Conservation (phyloP, 2,113 vertebrate species). For the Rhinoptilus africanus region DNA sequence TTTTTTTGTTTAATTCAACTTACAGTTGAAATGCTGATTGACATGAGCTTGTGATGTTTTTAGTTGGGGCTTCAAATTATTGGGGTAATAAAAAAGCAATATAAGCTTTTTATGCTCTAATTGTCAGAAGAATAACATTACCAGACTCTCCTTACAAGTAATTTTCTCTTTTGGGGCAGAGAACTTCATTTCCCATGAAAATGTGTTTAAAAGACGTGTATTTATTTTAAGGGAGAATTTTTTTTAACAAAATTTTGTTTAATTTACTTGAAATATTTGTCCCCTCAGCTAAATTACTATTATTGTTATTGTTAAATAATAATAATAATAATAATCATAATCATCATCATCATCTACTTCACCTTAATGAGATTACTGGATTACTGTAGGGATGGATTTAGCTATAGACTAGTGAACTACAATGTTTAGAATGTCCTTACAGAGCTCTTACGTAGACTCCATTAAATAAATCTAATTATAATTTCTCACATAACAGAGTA, state of each 20-base stretch:
- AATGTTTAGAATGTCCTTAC: background rate
- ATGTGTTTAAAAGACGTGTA: background rate
- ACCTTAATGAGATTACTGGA: background rate
- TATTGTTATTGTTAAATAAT: too few species aligned
- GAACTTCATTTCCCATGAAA: background rate
- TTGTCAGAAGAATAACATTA: background rate
- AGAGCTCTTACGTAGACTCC: background rate
- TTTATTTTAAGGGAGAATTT: background rate
- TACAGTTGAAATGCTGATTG: background rate
- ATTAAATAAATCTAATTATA: background rate
- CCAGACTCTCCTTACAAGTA: background rate
- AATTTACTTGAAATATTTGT: background rate
- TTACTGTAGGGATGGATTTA: background rate
- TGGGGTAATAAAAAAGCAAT: background rate
- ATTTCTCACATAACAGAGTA: background rate
- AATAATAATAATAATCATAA: too few species aligned
- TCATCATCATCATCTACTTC: too few species aligned
- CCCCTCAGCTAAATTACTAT: too few species aligned
- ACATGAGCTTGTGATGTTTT: background rate
- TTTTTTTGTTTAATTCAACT: background rate
- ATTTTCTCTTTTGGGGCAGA: background rate
- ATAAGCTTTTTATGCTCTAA: background rate
- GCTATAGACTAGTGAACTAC: background rate
- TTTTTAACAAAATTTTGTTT: background rate
- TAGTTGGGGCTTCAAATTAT: background rate